These are phyloP conservation scores for Romanogobio albipinnatus DNA, from an alignment of 2,113 vertebrate genomes.

Conservation along the genomic window DNA sequence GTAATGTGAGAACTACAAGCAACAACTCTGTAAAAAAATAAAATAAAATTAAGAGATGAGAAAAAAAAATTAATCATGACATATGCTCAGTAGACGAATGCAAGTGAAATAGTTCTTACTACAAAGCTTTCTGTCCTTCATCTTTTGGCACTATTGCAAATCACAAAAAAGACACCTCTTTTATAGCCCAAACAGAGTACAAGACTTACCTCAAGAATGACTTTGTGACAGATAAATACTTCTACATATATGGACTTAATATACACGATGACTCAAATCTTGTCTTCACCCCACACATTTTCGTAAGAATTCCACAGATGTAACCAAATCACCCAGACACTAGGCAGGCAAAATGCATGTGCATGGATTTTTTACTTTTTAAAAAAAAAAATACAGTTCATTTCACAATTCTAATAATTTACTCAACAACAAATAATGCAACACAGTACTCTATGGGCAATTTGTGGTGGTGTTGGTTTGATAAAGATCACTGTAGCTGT, in stretches of 20 bases:
- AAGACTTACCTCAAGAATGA: not conserved
- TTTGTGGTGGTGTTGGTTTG: not conserved
- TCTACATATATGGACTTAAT: not conserved
- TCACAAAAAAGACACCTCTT: conserved; percentile 18
- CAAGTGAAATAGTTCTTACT: conserved; percentile 40
- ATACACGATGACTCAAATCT: conserved; percentile 46
- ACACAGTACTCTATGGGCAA: no score
- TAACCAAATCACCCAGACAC: not conserved
- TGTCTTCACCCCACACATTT: conserved; percentile 4
- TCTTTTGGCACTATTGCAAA: conserved; percentile 11
- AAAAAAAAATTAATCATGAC: not conserved
- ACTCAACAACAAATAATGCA: not conserved
- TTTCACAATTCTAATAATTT: not conserved
- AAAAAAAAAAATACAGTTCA: not conserved
- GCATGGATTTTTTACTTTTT: not conserved
- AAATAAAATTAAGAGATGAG: not conserved
- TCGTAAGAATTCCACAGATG: not conserved
- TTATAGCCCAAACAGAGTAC: conserved; percentile 14
- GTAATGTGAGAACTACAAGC: not conserved
- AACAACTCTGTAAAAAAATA: conserved; percentile 30
- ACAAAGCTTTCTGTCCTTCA: conserved; percentile 25
- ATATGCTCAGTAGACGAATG: not conserved
- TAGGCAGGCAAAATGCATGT: not conserved
- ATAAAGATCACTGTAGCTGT: not conserved
- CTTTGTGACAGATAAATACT: not conserved